These are phyloP conservation scores for Chorisops tibialis DNA, from an alignment of 2,888 invertebrate species.

Conservation along the genomic window DNA sequence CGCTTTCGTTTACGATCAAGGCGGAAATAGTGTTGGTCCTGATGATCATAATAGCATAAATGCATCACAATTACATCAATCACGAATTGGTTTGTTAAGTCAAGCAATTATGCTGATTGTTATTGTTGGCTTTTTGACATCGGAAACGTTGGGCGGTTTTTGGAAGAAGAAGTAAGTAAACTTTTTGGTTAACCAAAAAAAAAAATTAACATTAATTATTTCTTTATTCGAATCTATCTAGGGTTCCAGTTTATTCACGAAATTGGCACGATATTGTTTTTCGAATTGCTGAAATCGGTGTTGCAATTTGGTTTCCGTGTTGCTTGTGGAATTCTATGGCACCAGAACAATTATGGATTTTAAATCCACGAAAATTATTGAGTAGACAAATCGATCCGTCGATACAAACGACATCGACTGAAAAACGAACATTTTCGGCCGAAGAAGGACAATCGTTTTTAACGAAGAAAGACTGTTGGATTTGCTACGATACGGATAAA, in stretches of 20 bases:
- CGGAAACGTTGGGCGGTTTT: constrained; percentile 86
- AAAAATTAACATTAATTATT: background rate
- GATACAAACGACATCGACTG: constrained; percentile 52
- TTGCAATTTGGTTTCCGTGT: constrained; percentile 93
- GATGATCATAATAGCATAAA: constrained; percentile 59
- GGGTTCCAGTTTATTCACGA: constrained; percentile 82
- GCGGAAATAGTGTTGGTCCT: constrained; percentile 57
- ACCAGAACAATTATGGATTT: constrained; percentile 88
- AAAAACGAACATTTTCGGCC: constrained; percentile 48
- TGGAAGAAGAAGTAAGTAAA: constrained; percentile 81
- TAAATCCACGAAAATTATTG: constrained; percentile 85
- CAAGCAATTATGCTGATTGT: constrained; percentile 89
- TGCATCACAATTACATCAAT: constrained; percentile 86
- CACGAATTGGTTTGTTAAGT: constrained; percentile 79
- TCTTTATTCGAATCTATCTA: constrained; percentile 43
- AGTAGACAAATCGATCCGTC: constrained; percentile 62
- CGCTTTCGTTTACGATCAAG: constrained; percentile 74
- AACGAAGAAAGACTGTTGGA: constrained; percentile 80
- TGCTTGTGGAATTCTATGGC: constrained; percentile 95
- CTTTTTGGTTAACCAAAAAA: background rate
- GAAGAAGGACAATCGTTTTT: constrained; percentile 58
- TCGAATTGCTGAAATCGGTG: constrained; percentile 86
- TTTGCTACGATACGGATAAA: constrained; percentile 83
- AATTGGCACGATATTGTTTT: constrained; percentile 92
- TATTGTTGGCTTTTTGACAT: constrained; percentile 83